Conservation (phyloP, 2,888 invertebrate genomes). For the Drosophila pseudotalamancana region DNA sequence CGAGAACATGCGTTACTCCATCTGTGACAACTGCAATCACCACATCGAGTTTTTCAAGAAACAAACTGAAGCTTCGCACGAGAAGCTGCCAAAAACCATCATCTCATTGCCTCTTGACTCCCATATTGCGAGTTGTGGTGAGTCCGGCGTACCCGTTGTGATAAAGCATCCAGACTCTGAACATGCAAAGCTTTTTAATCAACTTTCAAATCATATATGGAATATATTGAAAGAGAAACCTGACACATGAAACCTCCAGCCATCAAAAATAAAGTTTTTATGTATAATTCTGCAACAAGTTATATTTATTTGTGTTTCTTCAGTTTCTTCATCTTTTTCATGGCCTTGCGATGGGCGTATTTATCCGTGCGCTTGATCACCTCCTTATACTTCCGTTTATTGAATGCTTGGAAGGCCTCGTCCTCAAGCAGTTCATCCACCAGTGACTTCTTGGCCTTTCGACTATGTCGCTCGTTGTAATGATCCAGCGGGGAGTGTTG, state of each 20-base stretch:
- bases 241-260: neutral
- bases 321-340: constrained; percentile 89
- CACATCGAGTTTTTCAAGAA: constrained; percentile 90
- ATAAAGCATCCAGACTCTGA: constrained; percentile 78
- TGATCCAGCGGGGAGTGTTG: constrained; percentile 95
- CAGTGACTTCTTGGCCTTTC: constrained; percentile 94
- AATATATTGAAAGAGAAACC: constrained; percentile 11
- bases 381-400: constrained; percentile 92
- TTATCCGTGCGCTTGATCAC: constrained; percentile 89
- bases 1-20: constrained; percentile 94
- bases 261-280: constrained; percentile 16
- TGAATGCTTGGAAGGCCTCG: constrained; percentile 92
- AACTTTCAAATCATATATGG: constrained; percentile 51
- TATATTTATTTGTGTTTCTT: constrained; percentile 80
- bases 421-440: constrained; percentile 97
- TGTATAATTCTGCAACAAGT: neutral
- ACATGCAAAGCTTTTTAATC: constrained; percentile 70
- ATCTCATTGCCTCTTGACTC: constrained; percentile 85
- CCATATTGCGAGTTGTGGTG: constrained; percentile 82
- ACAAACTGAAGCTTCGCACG: neutral
- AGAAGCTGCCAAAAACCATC: constrained; percentile 86
- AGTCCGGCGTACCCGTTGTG: constrained; percentile 81
- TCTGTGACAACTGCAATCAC: constrained; percentile 91
- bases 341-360: constrained; percentile 89
- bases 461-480: constrained; percentile 92